Evolutionary conservation across 2,888 invertebrate species (phyloP).

Genomic region (Metallyticus violacea): DNA sequence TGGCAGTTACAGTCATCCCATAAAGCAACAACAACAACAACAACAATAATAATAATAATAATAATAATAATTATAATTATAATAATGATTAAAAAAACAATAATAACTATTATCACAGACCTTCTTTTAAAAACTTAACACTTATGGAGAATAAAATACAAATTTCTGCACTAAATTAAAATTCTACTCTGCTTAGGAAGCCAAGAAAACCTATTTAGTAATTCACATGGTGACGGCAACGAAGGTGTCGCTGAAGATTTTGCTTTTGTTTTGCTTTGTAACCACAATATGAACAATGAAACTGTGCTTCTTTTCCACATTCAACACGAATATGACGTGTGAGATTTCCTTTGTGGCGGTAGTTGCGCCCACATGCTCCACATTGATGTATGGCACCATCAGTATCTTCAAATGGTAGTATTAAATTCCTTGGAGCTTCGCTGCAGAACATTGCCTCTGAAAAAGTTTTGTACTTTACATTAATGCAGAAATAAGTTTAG

Average conservation of each 20-base stretch:
- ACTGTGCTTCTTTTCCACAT: conserved; percentile 39
- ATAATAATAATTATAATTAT: no score
- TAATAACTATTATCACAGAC: not conserved
- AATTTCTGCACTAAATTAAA: not conserved
- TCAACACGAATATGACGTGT: conserved; percentile 39
- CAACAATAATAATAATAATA: no score
- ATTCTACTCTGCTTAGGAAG: not conserved
- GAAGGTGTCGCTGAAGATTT: conserved; percentile 34
- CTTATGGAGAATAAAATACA: not conserved
- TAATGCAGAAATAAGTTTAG: no score
- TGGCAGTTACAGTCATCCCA: no score
- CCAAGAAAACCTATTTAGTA: not conserved
- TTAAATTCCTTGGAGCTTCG: not conserved
- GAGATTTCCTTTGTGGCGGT: conserved; percentile 22
- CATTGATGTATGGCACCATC: conserved; percentile 1
- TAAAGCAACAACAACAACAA: no score
- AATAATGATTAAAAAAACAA: not conserved
- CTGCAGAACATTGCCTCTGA: not conserved
- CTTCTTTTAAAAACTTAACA: not conserved
- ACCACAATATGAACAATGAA: conserved; percentile 34
- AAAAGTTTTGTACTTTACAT: no score
- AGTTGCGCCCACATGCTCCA: conserved; percentile 22
- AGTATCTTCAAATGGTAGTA: not conserved
- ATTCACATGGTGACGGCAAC: conserved; percentile 15
- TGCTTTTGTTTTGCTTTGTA: conserved; percentile 36